Base-by-base conservation (phyloP, 2,888 invertebrate genomes). In the Sphecodes monilicornis region DNA sequence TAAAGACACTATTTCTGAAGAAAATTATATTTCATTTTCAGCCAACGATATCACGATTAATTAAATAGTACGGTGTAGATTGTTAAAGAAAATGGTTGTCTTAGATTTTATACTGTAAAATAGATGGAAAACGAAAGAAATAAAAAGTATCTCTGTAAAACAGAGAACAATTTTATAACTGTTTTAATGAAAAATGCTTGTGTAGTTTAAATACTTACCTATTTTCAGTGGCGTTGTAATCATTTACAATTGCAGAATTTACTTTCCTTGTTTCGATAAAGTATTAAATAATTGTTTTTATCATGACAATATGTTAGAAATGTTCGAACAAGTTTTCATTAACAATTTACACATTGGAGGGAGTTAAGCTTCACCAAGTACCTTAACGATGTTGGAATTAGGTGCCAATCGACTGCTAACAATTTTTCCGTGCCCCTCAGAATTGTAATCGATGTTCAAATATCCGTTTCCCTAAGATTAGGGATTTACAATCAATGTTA, bases 401-500 rank as follows among this genome's bases (percentile, higher is more conserved):
- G 54, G 70, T 85, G 84, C 76, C 79, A 76, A 76, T 43, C 18
- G 70, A 76, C 74, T 78, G 80, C 81, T 81, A 85, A 85, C 86
- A 85, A 86, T 86, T 85, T 78, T 86, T 86, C 85, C 76, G 36
- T 46, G 70, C 66, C 64, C 18, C 16, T n/a, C 57, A 22, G 69
- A 57, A 50, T 22, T 57, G 54, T 41, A 57, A 68, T 68, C 29
- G 68, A 41, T 43, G 50, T 54, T 66, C 50, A 32, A 68, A 66
- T 72, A 64, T 18, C 16, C 50, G 32, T 72, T 72, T 22, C 50
- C 36, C 54, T 36, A 16, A 0, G 54, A 11, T 26, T 26, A 26
- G 50, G 46, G 50, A 68, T 76, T 22, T 6, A 46, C 76, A 29
- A 36, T 68, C 36, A 36, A 68, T 64, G 41, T 72, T 57, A 66